Percentiles rank a stretch among this genome's conserved stretches.
Evolutionary conservation across 2,888 invertebrate species (phyloP).

Genomic region (Biston betularia): DNA sequence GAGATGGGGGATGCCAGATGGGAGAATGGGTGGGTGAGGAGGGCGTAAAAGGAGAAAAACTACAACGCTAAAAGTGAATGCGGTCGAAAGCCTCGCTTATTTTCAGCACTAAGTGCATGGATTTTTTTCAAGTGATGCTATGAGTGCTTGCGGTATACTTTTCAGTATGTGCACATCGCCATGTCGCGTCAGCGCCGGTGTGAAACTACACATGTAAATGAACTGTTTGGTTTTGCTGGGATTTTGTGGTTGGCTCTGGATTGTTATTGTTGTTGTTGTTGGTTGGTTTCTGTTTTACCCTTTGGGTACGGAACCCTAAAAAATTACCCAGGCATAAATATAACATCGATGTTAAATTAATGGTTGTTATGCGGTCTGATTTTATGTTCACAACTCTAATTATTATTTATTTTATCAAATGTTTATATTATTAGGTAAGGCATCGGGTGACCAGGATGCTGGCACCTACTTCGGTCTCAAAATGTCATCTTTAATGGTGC

Average conservation of each 20-base stretch:
- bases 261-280: too few relatives aligned
- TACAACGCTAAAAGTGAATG: constrained; percentile 86
- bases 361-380: too few relatives aligned
- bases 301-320: too few relatives aligned
- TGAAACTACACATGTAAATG: constrained; percentile 8
- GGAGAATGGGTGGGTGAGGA: constrained; percentile 76
- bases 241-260: not conserved
- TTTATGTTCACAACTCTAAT: too few relatives aligned
- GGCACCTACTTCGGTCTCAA: too few relatives aligned
- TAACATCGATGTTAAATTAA: too few relatives aligned
- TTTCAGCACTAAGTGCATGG: constrained; percentile 85
- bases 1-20: constrained; percentile 73
- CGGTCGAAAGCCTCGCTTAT: constrained; percentile 86
- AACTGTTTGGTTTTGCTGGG: constrained; percentile 1
- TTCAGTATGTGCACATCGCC: constrained; percentile 31
- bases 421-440: too few relatives aligned
- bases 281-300: too few relatives aligned
- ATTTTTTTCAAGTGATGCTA: constrained; percentile 82
- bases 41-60: constrained; percentile 85
- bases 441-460: too few relatives aligned
- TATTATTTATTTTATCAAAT: too few relatives aligned
- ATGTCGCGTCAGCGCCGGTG: constrained; percentile 19
- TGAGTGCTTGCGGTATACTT: constrained; percentile 59
- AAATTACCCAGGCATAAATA: too few relatives aligned
- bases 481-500: too few relatives aligned